Percentiles rank a stretch among this genome's conserved stretches.
Evolutionary conservation across 2,113 vertebrate species (phyloP).

Genomic region (Strigops habroptila): DNA sequence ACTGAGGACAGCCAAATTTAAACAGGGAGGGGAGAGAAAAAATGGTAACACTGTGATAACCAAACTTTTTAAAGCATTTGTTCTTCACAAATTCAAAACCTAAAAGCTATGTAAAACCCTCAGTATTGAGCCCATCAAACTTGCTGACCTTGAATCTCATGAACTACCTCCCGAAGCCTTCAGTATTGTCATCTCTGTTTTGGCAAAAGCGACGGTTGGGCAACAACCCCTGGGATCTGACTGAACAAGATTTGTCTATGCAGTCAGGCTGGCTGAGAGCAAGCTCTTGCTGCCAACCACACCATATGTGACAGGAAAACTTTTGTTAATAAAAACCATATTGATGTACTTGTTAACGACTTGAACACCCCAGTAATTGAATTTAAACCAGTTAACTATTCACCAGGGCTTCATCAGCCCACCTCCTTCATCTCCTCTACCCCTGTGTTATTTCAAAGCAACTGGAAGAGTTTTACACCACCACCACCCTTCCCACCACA

Average conservation of each 20-base stretch:
- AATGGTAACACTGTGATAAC: background rate
- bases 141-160: background rate
- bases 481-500: background rate
- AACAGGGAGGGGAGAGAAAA: background rate
- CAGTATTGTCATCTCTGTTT: background rate
- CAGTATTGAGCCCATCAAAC: background rate
- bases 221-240: background rate
- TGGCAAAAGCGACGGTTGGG: background rate
- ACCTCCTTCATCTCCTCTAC: background rate
- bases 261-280: background rate
- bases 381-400: conserved; percentile 52
- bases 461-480: conserved; percentile 24
- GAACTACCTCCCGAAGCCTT: background rate
- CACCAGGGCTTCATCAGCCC: conserved; percentile 20
- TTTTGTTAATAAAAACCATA: conserved; percentile 43
- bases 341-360: conserved; percentile 33
- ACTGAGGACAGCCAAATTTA: background rate
- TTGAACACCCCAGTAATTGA: conserved; percentile 17
- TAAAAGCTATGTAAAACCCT: background rate
- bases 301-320: conserved; percentile 7
- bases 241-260: background rate
- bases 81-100: background rate
- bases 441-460: conserved; percentile 12
- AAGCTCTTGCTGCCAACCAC: conserved; percentile 1
- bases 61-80: background rate